Base-by-base conservation (phyloP, 1,140 invertebrate genomes). In the Maniola jurtina region DNA sequence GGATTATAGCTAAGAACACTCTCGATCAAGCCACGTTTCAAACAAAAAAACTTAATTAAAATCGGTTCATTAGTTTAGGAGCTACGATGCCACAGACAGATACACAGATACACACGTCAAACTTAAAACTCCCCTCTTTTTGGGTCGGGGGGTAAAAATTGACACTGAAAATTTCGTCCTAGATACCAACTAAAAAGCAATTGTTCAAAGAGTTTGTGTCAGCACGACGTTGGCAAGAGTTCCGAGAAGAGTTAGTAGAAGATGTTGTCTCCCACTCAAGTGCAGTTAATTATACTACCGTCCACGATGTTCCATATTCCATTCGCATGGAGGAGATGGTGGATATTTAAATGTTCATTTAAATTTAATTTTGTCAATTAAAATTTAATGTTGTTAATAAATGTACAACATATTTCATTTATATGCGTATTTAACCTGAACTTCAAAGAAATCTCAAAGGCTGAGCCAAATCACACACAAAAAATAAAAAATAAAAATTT, bases 281-380 rank as follows among this genome's bases (percentile, higher is more conserved):
- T 16, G 77, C 87, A 9, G 84, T 87, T 42, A 93, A 92, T 67
- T 86, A 83, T 70, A 93, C 93, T 2, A 92, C 91, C 3, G 87
- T 92, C 5, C 91, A 93, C 55, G 93, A 94, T 64, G 93, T 94
- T 6, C 94, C 94, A 0, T 94, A 93, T 75, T 94, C 92, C 0
- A 92, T 93, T 54, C 87, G 93, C 25, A 92, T 94, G 68, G 84
- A 90, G 34, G 84, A 92, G 73, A 86, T 91, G 83, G 68, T 79
- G 11, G 83, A 90, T 62, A 81, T 89, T 66, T 89, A 66, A 80
- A 61, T 50, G 5, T 15, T 63, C 33, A 42, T 61, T 60, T 33
- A 47, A 50, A 13, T 42, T 42, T 42, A 42, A 2, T 9, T 42
- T 13, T 42, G 8, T 42, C 5, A 13, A 10, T 42, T 42, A 42